Conservation (phyloP, 2,113 vertebrate genomes). For the Seriola rivoliana region DNA sequence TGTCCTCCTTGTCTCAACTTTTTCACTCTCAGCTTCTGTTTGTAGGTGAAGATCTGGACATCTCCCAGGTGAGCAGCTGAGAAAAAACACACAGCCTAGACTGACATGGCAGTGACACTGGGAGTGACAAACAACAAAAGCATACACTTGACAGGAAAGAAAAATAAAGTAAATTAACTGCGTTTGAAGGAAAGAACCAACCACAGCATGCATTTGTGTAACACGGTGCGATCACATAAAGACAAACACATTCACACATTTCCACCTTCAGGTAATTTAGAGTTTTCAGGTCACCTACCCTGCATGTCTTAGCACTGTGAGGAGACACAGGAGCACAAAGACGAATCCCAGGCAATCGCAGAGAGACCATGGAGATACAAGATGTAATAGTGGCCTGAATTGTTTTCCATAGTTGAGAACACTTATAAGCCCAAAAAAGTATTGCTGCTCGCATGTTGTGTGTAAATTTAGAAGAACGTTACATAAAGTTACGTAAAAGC, state of each 20-base stretch:
- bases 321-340: background rate
- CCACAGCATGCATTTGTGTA: background rate
- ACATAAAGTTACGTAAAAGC: no score
- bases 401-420: background rate
- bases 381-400: background rate
- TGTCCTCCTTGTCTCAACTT: no score
- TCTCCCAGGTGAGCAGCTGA: background rate
- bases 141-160: background rate
- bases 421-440: background rate
- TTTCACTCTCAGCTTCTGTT: slow-evolving; percentile 5
- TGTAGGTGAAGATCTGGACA: background rate
- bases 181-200: slow-evolving; percentile 9
- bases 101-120: slow-evolving; percentile 33
- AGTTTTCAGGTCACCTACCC: background rate
- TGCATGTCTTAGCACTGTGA: background rate
- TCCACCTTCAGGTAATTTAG: background rate
- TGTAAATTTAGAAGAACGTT: no score
- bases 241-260: background rate
- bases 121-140: background rate
- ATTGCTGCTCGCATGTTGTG: no score
- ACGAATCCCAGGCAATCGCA: background rate
- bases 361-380: background rate
- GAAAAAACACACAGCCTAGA: background rate
- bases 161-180: slow-evolving; percentile 14
- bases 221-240: background rate